Base-by-base conservation (phyloP, 2,888 invertebrate genomes). In the Sepioteuthis lessoniana region DNA sequence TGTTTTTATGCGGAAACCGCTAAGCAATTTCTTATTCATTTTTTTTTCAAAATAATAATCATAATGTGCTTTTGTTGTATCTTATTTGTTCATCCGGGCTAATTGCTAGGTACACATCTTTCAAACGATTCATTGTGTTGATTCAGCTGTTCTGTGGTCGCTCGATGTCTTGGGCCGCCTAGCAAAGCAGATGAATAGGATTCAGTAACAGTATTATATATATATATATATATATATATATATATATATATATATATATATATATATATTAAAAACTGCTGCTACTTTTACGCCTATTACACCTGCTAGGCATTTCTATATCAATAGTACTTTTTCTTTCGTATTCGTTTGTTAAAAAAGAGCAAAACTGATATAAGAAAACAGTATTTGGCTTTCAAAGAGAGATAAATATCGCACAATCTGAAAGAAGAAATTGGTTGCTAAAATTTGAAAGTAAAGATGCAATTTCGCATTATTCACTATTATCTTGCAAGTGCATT, bases 171-270 rank as follows among this genome's bases (percentile, higher is more conserved):
- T 55, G 25, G 21, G 4, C 31, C 60, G 31, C 31, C 28, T 60
- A 60, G 25, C 28, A 60, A 60, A 31, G 31, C 28, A 5, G 31
- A 5, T 31, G 31, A 60, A n/a, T 31, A 31, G 19, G 13, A 8
- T n/a, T 31, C 19, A n/a, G 10, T 31, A 31, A n/a, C 31, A 60
- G 28, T 1, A 31, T 31, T 60, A 31, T 60, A 60, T 60, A 60
- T 60, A 60, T 60, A 60, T 60, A 60, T 60, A 60, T 60, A 60
- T 60, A 60, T 60, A 60, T 60, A 60, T 60, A 60, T 76, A 76
- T 76, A n/a, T 76, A n/a, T 76, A 13, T 76, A 13, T 76, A 13
- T 76, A 13, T 76, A n/a, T 76, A n/a, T 76, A n/a, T n/a, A n/a
- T n/a, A 25, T 25, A 4, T 25, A 5, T 25, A 25, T 5, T 55